phyloP scores from a whole-genome alignment of 2,797 vertebrate genomes.

The Selene dorsalis region DNA sequence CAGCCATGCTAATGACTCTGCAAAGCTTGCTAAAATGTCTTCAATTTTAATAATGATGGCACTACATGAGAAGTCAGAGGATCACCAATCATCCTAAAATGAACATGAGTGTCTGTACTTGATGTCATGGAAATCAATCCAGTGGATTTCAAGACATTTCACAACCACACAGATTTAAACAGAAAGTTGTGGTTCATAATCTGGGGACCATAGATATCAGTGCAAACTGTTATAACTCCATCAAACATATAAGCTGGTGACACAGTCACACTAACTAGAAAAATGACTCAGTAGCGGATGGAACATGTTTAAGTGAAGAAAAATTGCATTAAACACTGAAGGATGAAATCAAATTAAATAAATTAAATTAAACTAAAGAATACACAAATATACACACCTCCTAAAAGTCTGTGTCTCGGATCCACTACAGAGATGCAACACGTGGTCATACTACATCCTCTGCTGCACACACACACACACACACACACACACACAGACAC shows the following conservation, averaged over 20 bases:
- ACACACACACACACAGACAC: conserved; percentile 20
- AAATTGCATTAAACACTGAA: background rate
- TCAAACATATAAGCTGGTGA: too few species aligned
- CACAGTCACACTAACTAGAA: background rate
- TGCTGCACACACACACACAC: background rate
- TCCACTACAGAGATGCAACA: background rate
- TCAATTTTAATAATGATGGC: too few species aligned
- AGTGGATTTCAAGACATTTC: background rate
- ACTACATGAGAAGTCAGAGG: background rate
- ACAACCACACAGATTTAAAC: background rate
- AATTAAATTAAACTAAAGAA: background rate
- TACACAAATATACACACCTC: background rate
- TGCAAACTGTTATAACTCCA: background rate
- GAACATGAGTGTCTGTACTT: background rate
- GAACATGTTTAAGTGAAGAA: background rate
- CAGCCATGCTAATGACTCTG: background rate
- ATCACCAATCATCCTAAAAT: background rate
- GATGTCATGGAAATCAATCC: background rate
- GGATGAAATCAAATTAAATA: background rate
- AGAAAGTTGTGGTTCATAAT: background rate
- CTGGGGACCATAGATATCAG: background rate
- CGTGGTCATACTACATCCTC: background rate
- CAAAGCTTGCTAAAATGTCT: too few species aligned
- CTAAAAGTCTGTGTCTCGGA: background rate
- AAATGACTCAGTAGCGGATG: background rate